phyloP scores from a whole-genome alignment of 2,888 invertebrate species.

The Pyrrhia umbra region DNA sequence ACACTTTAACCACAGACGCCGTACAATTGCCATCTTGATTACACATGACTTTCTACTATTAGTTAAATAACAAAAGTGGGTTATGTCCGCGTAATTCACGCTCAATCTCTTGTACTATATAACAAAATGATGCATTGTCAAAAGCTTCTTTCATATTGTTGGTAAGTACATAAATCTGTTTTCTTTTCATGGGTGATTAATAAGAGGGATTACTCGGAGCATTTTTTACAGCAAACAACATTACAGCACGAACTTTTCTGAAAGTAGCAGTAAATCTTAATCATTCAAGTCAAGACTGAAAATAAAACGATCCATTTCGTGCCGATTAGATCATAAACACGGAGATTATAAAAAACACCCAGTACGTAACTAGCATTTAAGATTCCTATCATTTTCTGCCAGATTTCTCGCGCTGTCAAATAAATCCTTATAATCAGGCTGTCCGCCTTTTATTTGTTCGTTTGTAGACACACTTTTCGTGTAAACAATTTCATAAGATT shows the following conservation, averaged over 20 bases:
- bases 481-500: constrained; percentile 57
- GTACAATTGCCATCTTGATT: constrained; percentile 47
- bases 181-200: too few relatives aligned
- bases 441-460: constrained; percentile 35
- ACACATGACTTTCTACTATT: constrained; percentile 41
- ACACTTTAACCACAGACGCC: constrained; percentile 41
- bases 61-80: constrained; percentile 16
- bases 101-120: constrained; percentile 17
- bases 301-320: constrained; percentile 17
- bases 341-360: constrained; percentile 22
- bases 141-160: constrained; percentile 6
- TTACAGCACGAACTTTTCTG: not conserved
- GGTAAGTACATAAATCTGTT: too few relatives aligned
- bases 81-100: constrained; percentile 20
- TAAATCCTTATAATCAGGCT: constrained; percentile 46
- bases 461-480: constrained; percentile 45
- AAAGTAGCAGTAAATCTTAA: constrained; percentile 28
- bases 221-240: not conserved
- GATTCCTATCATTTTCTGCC: constrained; percentile 31
- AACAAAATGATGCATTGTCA: constrained; percentile 3
- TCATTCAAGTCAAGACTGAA: not conserved
- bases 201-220: too few relatives aligned
- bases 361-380: constrained; percentile 9
- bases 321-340: constrained; percentile 30
- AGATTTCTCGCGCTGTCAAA: constrained; percentile 50